A percentile compares a stretch with the other conserved stretches of the same genome.
phyloP scores from a whole-genome alignment of 2,797 vertebrate genomes.

The Ispidina picta region DNA sequence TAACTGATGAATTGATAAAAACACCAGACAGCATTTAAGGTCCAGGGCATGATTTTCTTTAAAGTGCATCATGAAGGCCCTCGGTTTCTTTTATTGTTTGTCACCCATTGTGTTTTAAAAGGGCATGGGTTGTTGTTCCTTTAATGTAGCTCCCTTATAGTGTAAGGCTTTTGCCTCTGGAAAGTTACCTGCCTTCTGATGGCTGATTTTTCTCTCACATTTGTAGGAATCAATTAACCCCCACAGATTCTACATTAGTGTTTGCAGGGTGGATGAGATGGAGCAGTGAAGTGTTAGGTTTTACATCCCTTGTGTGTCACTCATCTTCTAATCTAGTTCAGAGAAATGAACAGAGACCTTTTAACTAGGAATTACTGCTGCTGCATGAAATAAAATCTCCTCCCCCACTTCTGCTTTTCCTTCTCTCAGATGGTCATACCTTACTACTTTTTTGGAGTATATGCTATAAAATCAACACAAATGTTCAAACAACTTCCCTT shows the following conservation, averaged over 20 bases:
- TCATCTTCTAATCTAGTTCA: neutral
- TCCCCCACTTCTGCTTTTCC: neutral
- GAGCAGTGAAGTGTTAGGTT: neutral
- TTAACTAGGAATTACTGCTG: neutral
- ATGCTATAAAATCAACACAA: neutral
- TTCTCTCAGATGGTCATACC: neutral
- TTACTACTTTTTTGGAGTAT: neutral
- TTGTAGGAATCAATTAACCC: neutral
- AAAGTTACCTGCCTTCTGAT: neutral
- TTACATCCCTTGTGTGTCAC: neutral
- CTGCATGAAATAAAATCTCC: neutral
- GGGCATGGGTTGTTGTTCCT: neutral
- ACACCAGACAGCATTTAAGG: neutral
- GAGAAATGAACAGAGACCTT: neutral
- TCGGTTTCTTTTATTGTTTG: neutral
- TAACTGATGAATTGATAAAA: neutral
- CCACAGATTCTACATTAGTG: neutral
- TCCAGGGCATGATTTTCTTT: neutral
- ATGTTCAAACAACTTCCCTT: neutral
- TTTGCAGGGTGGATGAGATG: neutral
- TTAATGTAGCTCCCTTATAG: neutral
- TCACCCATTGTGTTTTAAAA: neutral
- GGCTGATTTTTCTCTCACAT: neutral
- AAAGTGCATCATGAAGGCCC: neutral
- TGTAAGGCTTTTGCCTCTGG: neutral